Evolutionary conservation across 1,140 invertebrate species (phyloP), one percentile per base, ranked within the genome.

Genomic region (Pachypsylla venusta): DNA sequence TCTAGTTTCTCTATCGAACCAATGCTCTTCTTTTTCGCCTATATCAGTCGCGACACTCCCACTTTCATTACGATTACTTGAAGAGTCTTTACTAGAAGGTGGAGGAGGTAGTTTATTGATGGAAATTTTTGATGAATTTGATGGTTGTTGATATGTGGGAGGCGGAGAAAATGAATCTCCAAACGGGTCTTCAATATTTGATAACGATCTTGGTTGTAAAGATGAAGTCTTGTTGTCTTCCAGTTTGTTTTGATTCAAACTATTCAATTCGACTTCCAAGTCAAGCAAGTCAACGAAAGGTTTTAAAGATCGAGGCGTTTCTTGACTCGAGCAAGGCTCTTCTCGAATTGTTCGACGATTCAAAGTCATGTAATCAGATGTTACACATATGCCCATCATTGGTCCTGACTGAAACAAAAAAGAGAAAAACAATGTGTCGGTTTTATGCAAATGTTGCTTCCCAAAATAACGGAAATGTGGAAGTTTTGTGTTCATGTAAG

Each of bases 251-350:
- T 91, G 81, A 70, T 94, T 84, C 63, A 98, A 77, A 55, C 84
- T 90, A 64, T 85, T 88, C 57, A 96, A 74, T 75, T 96, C 92
- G 69, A 90, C 85, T 70, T 97, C 91, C 60, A 98, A 74, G 74
- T 96, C 92, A 19, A 98, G 81, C 60, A 98, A 74, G 74, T 95
- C 89, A 1, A 87, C 89, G 60, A 81, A 77, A n/a, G 75, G 74
- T 28, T 59, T 42, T 53, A 25, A 57, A 19, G 16, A 57, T 5
- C 42, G 4, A 19, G 16, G 7, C 7, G 42, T n/a, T 19, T 48
- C 42, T 22, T 48, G 42, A 19, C 42, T 48, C n/a, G 42, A 48
- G n/a, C 42, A 48, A 3, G 42, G 42, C 42, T 48, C 42, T 19
- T 48, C 42, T 4, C 42, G 42, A 5, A 48, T 48, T 3, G 42